Evolutionary conservation across 1,140 invertebrate genomes (phyloP).

Genomic region (Trichonephila clavipes): DNA sequence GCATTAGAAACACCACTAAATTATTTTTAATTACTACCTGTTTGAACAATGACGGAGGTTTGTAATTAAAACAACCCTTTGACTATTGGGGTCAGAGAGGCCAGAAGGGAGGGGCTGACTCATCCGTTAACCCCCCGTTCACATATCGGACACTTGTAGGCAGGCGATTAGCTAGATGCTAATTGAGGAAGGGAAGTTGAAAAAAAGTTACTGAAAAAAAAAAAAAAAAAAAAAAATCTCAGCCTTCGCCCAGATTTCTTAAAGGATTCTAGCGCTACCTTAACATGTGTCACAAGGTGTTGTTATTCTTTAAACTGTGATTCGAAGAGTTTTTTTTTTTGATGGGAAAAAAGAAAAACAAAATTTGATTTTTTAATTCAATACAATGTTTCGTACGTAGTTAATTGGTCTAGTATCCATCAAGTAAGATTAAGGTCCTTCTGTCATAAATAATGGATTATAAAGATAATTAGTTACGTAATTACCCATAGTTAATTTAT

Average conservation of each 20-base stretch:
- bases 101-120: background rate
- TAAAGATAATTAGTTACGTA: background rate
- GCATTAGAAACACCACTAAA: background rate
- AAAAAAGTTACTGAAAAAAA: background rate
- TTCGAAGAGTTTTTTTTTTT: background rate
- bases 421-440: background rate
- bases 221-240: background rate
- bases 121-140: conserved; percentile 39
- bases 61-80: conserved; percentile 54
- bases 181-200: background rate
- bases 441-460: background rate
- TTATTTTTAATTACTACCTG: conserved; percentile 55
- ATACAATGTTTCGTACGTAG: background rate
- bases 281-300: background rate
- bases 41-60: conserved; percentile 36
- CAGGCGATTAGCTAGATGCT: conserved; percentile 26
- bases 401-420: too few species aligned
- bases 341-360: background rate
- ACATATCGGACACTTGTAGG: conserved; percentile 42
- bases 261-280: background rate
- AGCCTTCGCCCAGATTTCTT: too few species aligned
- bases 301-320: background rate
- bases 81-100: conserved; percentile 20
- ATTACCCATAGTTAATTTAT: background rate
- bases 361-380: conserved; percentile 4